A percentile compares a stretch with the other conserved stretches of the same genome.
phyloP scores from a whole-genome alignment of 2,797 vertebrate genomes.

The Mus minutoides region DNA sequence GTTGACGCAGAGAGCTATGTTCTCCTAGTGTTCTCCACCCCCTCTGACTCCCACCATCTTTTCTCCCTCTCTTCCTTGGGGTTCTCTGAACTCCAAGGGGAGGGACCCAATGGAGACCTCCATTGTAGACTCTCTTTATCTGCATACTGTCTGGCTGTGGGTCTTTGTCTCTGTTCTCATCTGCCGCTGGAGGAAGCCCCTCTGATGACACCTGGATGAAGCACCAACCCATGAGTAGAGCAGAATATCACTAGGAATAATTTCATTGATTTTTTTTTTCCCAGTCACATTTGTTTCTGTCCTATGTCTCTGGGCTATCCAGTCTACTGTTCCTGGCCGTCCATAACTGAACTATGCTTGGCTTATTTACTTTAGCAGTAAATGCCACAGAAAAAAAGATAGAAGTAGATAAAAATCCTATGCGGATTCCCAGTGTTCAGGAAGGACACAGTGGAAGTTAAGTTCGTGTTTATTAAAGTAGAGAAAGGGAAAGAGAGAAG shows the following conservation, averaged over 20 bases:
- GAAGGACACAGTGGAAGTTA: neutral
- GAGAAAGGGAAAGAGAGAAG: neutral
- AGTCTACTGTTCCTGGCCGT: neutral
- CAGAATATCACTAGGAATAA: neutral
- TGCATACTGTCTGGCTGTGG: neutral
- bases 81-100: neutral
- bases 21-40: neutral
- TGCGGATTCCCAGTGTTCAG: neutral
- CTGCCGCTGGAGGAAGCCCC: neutral
- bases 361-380: constrained; percentile 35
- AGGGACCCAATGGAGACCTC: neutral
- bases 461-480: constrained; percentile 23
- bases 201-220: neutral
- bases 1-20: neutral
- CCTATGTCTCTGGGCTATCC: neutral
- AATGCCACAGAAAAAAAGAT: constrained; percentile 30
- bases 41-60: neutral
- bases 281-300: neutral
- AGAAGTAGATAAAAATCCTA: constrained; percentile 17
- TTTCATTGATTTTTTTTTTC: neutral
- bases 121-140: neutral
- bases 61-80: neutral
- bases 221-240: neutral
- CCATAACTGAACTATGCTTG: constrained; percentile 22
- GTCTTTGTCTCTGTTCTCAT: neutral